phyloP scores from a whole-genome alignment of 2,888 invertebrate species.

The Caenorhabditis virilis region DNA sequence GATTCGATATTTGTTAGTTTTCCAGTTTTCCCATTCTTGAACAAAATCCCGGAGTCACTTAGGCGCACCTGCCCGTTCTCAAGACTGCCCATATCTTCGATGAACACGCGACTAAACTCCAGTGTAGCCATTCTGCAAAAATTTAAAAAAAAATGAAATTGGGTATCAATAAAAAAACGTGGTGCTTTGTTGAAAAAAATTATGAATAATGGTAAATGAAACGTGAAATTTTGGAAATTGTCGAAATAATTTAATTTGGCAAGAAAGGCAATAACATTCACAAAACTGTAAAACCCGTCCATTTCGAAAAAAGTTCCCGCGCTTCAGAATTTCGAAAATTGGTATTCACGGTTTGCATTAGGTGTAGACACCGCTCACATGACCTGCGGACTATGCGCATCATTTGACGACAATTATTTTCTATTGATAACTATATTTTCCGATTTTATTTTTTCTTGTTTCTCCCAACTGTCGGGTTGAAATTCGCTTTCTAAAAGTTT shows the following conservation, averaged over 20 bases:
- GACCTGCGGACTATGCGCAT: too few species aligned
- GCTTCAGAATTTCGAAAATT: too few species aligned
- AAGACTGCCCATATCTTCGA: slow-evolving; percentile 62
- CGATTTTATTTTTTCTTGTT: background rate
- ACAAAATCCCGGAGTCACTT: slow-evolving; percentile 85
- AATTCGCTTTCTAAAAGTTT: background rate
- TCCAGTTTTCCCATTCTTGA: slow-evolving; percentile 93
- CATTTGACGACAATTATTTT: background rate
- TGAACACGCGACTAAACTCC: slow-evolving; percentile 54
- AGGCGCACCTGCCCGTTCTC: slow-evolving; percentile 82
- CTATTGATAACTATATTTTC: background rate
- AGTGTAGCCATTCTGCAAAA: slow-evolving; percentile 24
- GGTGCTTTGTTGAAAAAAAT: too few species aligned
- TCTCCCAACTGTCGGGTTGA: too few species aligned
- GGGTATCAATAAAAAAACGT: too few species aligned
- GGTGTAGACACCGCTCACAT: background rate
- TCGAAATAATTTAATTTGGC: too few species aligned
- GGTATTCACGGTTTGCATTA: background rate
- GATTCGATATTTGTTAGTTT: slow-evolving; percentile 79
- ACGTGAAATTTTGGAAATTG: background rate
- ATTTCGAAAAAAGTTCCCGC: too few species aligned
- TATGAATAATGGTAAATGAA: background rate
- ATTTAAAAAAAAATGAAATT: too few species aligned
- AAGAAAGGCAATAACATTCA: too few species aligned
- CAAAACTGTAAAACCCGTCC: too few species aligned